These are phyloP conservation scores for Micropoecilia bifurca DNA, from an alignment of 2,797 vertebrate species.

Conservation along the genomic window DNA sequence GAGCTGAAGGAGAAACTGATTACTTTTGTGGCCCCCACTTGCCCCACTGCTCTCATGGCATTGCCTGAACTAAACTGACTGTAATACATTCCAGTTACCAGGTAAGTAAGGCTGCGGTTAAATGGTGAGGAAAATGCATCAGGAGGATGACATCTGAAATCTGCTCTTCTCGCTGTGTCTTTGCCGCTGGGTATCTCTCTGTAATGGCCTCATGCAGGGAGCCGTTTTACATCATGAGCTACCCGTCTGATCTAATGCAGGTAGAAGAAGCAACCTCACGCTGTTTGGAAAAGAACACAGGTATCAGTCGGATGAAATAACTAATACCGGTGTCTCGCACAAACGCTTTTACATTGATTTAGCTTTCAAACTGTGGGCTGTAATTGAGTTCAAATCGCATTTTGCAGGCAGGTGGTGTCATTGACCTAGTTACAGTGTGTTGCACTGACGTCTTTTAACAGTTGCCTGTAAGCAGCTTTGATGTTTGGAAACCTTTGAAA, in stretches of 20 bases:
- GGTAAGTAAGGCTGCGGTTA: conserved; percentile 5
- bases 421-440: background rate
- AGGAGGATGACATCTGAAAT: background rate
- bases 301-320: background rate
- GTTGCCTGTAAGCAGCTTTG: background rate
- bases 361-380: background rate
- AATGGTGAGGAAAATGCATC: conserved; percentile 10
- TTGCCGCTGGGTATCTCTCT: conserved; percentile 7
- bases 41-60: background rate
- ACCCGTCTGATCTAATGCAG: background rate
- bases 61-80: conserved; percentile 15
- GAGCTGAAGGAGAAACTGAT: background rate
- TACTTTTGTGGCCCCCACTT: background rate
- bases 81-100: conserved; percentile 4
- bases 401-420: background rate
- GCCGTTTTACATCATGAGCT: background rate
- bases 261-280: background rate
- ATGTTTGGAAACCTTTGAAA: background rate
- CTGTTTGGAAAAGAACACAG: background rate
- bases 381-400: background rate
- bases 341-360: background rate
- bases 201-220: background rate
- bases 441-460: background rate
- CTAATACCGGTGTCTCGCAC: background rate
- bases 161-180: conserved; percentile 8